Conservation (phyloP, 2,888 invertebrate genomes). For the Hyposoter dolosus region DNA sequence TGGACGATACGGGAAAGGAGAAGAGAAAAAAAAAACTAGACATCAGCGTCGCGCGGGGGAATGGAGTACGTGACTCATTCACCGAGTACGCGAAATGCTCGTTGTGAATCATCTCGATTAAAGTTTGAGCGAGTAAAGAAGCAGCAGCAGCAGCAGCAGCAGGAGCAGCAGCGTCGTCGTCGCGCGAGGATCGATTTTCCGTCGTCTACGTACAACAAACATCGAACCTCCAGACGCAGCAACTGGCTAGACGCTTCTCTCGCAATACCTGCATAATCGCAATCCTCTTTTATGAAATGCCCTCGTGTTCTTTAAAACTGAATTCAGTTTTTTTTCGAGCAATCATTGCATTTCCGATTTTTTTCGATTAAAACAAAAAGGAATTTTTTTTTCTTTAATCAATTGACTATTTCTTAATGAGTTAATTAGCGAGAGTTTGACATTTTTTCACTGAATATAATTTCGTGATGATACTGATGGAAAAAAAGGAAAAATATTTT, state of each 20-base stretch:
- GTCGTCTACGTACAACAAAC: conserved; percentile 46
- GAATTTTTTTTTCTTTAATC: not conserved
- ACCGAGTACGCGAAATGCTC: conserved; percentile 59
- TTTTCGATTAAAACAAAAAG: not conserved
- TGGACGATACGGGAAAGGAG: conserved; percentile 23
- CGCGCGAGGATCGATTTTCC: conserved; percentile 64
- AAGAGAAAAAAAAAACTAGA: conserved; percentile 38
- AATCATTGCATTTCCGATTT: not conserved
- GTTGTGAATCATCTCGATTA: conserved; percentile 68
- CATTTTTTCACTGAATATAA: no score
- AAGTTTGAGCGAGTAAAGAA: conserved; percentile 64
- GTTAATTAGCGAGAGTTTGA: no score
- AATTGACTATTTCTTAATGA: no score
- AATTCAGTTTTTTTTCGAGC: not conserved
- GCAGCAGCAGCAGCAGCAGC: no score
- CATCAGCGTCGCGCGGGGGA: conserved; percentile 34
- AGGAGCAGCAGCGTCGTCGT: not conserved
- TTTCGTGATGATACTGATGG: no score
- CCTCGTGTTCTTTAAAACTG: not conserved
- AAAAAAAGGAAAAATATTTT: no score
- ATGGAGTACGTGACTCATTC: conserved; percentile 65
- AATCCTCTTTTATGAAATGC: not conserved
- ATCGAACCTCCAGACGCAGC: not conserved
- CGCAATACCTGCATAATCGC: conserved; percentile 22
- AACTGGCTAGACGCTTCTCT: conserved; percentile 20